These are phyloP conservation scores for Heliocidaris tuberculata DNA, from an alignment of 35 echinoderm and acorn worm genomes.

Conservation along the genomic window DNA sequence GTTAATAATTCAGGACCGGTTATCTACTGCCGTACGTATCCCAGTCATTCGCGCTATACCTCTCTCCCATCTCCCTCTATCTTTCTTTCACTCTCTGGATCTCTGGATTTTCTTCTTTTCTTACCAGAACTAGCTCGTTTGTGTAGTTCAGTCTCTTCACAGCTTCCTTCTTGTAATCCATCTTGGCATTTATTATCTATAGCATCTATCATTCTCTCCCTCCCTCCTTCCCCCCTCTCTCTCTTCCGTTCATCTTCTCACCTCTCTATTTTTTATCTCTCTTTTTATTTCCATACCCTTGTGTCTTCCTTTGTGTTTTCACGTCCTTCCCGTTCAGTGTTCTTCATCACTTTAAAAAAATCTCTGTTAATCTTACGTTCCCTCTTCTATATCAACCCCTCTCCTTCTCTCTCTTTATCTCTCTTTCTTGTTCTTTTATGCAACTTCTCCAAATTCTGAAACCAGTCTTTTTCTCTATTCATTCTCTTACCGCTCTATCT, in stretches of 20 bases:
- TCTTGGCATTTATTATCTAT: neutral
- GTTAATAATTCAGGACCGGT: constrained; percentile 29
- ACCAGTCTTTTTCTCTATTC: neutral
- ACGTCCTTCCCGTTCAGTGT: neutral
- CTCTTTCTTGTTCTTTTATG: too few species aligned
- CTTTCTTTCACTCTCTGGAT: neutral
- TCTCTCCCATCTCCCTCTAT: neutral
- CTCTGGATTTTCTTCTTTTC: neutral
- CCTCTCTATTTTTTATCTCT: neutral
- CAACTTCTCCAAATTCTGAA: neutral
- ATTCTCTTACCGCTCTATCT: neutral
- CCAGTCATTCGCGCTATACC: neutral
- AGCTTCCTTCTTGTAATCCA: neutral
- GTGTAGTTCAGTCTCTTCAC: neutral
- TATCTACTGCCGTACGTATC: neutral
- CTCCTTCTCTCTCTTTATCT: too few species aligned
- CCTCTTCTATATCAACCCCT: too few species aligned
- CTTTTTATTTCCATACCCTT: neutral
- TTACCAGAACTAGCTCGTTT: neutral
- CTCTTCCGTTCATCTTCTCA: neutral
- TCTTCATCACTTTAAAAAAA: too few species aligned
- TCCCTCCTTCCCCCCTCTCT: neutral
- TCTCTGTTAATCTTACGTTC: too few species aligned
- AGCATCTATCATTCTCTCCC: neutral
- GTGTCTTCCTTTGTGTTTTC: neutral